Percentiles rank a stretch among this genome's conserved stretches.
Conservation (phyloP, 2,888 invertebrate species). For the Chelonus formosanus region DNA sequence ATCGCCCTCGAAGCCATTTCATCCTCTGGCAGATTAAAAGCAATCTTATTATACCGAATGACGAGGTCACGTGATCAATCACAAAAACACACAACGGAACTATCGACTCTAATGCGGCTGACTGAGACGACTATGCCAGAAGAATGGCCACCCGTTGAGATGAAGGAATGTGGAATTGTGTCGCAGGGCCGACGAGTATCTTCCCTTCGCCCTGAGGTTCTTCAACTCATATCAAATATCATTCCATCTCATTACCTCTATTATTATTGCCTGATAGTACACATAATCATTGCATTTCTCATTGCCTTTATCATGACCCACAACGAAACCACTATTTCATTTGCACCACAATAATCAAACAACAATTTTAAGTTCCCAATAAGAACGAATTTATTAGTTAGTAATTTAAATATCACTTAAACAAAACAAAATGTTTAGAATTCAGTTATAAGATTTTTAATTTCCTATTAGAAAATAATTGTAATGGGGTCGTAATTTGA, state of each 20-base stretch:
- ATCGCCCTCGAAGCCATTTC: conserved; percentile 40
- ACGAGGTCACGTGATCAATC: conserved; percentile 64
- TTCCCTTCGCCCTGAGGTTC: conserved; percentile 39
- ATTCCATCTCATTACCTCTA: neutral
- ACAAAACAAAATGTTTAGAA: no score
- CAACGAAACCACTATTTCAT: no score
- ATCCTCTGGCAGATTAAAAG: conserved; percentile 57
- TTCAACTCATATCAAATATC: neutral
- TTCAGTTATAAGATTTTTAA: no score
- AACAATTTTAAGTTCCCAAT: no score
- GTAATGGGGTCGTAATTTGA: no score
- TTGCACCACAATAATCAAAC: no score
- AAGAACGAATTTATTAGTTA: no score
- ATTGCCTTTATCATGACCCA: no score
- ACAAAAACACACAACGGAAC: conserved; percentile 60
- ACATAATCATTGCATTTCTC: no score
- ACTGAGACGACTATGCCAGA: conserved; percentile 42
- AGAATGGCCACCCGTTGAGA: conserved; percentile 61
- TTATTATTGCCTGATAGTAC: neutral
- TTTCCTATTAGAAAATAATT: no score
- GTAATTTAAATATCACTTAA: no score
- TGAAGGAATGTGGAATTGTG: conserved; percentile 63
- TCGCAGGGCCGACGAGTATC: conserved; percentile 50
- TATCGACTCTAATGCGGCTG: conserved; percentile 50
- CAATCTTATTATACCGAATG: conserved; percentile 63